phyloP scores from a whole-genome alignment of 2,113 vertebrate genomes.

The Callocephalon fimbriatum region DNA sequence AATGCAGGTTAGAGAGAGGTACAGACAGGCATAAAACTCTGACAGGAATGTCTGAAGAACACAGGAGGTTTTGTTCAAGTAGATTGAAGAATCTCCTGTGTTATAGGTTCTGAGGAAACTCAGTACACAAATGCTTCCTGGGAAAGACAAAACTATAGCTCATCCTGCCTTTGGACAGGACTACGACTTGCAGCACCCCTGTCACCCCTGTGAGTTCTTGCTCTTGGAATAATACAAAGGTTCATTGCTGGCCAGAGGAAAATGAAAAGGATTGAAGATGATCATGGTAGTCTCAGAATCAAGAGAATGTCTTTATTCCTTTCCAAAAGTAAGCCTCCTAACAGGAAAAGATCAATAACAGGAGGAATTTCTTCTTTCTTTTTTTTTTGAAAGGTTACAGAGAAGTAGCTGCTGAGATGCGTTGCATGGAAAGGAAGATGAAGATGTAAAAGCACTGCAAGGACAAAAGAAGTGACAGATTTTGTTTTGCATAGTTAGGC shows the following conservation, averaged over 20 bases:
- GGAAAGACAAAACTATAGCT: neutral
- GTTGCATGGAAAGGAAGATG: neutral
- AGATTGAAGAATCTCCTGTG: neutral
- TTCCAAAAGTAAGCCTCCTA: neutral
- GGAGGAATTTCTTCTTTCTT: neutral
- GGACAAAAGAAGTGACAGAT: neutral
- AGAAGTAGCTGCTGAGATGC: neutral
- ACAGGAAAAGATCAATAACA: neutral
- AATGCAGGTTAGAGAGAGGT: neutral
- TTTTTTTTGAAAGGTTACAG: neutral
- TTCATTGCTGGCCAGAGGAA: neutral
- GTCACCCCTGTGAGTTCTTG: neutral
- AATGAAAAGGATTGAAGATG: neutral
- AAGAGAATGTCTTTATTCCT: neutral
- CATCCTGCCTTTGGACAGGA: neutral
- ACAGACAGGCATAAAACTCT: neutral
- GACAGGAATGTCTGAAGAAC: neutral
- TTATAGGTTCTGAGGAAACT: neutral
- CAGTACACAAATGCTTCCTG: neutral
- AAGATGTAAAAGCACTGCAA: neutral
- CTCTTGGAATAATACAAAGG: neutral
- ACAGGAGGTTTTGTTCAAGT: neutral
- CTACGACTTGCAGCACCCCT: neutral
- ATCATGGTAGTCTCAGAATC: neutral
- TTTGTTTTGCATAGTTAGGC: neutral